Conservation (phyloP, 2,888 invertebrate genomes). For the Nemapogon koenigi region DNA sequence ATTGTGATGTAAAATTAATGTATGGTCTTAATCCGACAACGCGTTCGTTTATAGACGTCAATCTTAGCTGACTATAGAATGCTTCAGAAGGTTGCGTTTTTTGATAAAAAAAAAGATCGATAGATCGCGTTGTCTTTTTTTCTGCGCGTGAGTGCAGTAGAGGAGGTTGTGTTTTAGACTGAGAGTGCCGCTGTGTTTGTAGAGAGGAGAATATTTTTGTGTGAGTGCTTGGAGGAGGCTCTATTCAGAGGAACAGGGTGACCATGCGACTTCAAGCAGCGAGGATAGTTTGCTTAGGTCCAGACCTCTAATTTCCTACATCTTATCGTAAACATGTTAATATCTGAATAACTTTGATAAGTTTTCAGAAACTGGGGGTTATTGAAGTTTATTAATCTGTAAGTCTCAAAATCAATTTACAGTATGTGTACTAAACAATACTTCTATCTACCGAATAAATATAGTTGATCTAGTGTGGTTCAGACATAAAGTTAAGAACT, state of each 20-base stretch:
- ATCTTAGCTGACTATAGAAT: slow-evolving; percentile 43
- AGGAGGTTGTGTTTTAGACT: slow-evolving; percentile 60
- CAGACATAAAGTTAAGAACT: too few species aligned
- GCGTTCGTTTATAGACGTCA: slow-evolving; percentile 50
- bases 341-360: too few species aligned
- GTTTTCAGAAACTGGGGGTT: too few species aligned
- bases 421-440: too few species aligned
- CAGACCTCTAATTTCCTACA: too few species aligned
- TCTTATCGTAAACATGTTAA: too few species aligned
- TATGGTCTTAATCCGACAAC: slow-evolving; percentile 27
- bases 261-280: slow-evolving; percentile 49
- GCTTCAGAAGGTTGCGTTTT: slow-evolving; percentile 40
- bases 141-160: slow-evolving; percentile 64
- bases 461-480: too few species aligned
- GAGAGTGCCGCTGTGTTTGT: slow-evolving; percentile 55
- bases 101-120: slow-evolving; percentile 59
- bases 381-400: too few species aligned
- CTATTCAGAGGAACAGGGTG: slow-evolving; percentile 32
- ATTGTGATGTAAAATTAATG: slow-evolving; percentile 44
- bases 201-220: slow-evolving; percentile 27
- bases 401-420: too few species aligned
- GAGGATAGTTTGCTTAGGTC: too few species aligned
- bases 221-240: slow-evolving; percentile 46
- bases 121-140: slow-evolving; percentile 45
- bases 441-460: too few species aligned